Evolutionary conservation across 1,140 invertebrate species (phyloP), one percentile per base, ranked within the genome.

Genomic region (Marisa cornuarietis): DNA sequence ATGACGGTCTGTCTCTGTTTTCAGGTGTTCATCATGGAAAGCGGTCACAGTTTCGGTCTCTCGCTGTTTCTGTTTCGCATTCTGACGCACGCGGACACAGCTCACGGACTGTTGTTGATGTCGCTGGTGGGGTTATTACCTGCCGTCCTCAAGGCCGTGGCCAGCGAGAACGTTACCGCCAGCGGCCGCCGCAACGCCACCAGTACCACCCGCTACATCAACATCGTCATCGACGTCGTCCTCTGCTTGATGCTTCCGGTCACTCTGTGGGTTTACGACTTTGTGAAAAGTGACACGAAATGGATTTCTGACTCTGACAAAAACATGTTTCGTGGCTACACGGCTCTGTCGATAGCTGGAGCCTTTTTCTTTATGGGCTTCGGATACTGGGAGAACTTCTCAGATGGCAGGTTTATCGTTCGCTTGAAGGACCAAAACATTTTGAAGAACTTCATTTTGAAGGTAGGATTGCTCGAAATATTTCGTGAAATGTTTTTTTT

Each of bases 301-400:
- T 11, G 54, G 54, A 14, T 18, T 58, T 6, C 54, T 58, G 31
- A 42, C 6, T 42, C 31, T 42, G 31, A 42, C 31, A 42, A 6
- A 2, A 42, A 42, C 3, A 42, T 42, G 31, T 58, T 58, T 8
- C 4, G 11, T 1, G 54, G 54, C 54, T 18, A 58, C 54, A 68
- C 54, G 11, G 49, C 72, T 7, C 26, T 73, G 52, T 71, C 80
- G 16, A 22, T 84, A 42, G 63, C 78, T 16, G 73, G 52, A 8
- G 92, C 95, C 4, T 92, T 96, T 14, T 90, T 98, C 51, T 93
- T 97, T 66, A 95, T 96, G 58, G 98, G 97, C 10, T 94, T 96
- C 61, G 95, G 96, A 49, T 98, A 96, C 96, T 99, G 97, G 97
- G 97, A 99, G 91, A 99, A 99, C 91, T 99, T 97, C 87, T 95